Evolutionary conservation across 1,140 invertebrate genomes (phyloP).

Genomic region (Tyrophagus putrescentiae): DNA sequence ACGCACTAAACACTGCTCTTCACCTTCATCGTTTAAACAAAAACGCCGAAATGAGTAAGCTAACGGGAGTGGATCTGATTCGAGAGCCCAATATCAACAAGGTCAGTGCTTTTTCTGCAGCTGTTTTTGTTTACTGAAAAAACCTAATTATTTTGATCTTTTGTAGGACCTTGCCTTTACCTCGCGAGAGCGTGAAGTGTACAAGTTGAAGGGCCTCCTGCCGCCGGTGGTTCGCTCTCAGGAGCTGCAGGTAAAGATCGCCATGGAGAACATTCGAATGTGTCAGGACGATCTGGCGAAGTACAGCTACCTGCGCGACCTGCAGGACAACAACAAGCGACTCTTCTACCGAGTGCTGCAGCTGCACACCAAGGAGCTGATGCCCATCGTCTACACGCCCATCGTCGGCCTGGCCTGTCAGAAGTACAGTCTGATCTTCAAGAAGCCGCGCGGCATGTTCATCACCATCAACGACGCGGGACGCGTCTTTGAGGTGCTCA

Average conservation of each 20-base stretch:
- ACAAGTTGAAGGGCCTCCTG: slow-evolving; percentile 31
- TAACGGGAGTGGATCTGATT: slow-evolving; percentile 11
- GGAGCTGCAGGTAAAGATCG: slow-evolving; percentile 28
- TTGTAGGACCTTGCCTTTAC: slow-evolving; percentile 31
- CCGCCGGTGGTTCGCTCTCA: slow-evolving; percentile 30
- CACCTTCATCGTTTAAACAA: background rate
- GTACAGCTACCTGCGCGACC: slow-evolving; percentile 29
- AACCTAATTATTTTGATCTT: slow-evolving; percentile 7
- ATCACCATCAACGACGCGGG: slow-evolving; percentile 92
- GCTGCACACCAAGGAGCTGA: slow-evolving; percentile 83
- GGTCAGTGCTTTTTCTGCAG: background rate
- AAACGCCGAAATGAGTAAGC: background rate
- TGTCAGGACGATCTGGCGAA: slow-evolving; percentile 28
- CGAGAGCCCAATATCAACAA: slow-evolving; percentile 20
- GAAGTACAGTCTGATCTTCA: slow-evolving; percentile 85
- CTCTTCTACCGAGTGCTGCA: slow-evolving; percentile 83
- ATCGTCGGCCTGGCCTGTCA: slow-evolving; percentile 93
- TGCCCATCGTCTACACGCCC: slow-evolving; percentile 96
- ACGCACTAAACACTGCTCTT: background rate
- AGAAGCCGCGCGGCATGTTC: slow-evolving; percentile 76
- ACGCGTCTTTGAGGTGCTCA: slow-evolving; percentile 52
- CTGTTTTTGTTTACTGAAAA: slow-evolving; percentile 1
- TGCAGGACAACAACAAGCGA: slow-evolving; percentile 80
- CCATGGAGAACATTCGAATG: slow-evolving; percentile 28
- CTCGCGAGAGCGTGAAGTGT: slow-evolving; percentile 28